Evolutionary conservation across 2,888 invertebrate species (phyloP).

Genomic region (Eilema depressum): DNA sequence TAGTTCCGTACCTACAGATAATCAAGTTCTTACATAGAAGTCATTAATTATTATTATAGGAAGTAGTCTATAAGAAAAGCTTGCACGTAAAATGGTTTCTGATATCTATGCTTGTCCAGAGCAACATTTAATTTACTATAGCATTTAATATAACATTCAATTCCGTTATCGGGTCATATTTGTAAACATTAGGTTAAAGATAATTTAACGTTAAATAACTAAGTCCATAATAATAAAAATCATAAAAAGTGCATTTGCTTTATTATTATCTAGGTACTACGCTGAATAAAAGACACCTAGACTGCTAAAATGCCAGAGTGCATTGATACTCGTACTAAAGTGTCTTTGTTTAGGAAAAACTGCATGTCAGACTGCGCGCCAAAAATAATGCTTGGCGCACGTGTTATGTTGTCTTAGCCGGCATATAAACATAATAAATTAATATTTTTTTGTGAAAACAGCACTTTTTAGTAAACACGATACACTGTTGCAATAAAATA

Average conservation of each 20-base stretch:
- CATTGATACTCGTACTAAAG: slow-evolving; percentile 8
- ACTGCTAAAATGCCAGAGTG: neutral
- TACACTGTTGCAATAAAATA: neutral
- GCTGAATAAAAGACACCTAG: neutral
- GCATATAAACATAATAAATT: slow-evolving; percentile 15
- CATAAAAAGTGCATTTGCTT: neutral
- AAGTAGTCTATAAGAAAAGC: too few relatives aligned
- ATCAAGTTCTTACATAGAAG: too few relatives aligned
- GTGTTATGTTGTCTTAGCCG: slow-evolving; percentile 33
- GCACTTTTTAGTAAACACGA: neutral
- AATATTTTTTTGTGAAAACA: neutral
- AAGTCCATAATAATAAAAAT: too few relatives aligned
- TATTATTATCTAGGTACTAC: neutral
- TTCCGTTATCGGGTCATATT: neutral
- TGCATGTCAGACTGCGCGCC: slow-evolving; percentile 70
- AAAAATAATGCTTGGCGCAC: slow-evolving; percentile 69
- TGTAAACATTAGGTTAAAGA: neutral
- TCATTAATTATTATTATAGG: too few relatives aligned
- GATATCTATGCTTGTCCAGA: neutral
- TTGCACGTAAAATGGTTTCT: too few relatives aligned
- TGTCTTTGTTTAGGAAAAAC: slow-evolving; percentile 54
- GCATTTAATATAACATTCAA: neutral
- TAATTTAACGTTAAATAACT: too few relatives aligned
- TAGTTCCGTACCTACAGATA: too few relatives aligned
- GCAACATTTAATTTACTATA: neutral